Conservation (phyloP, 1,140 invertebrate species). For the Tenebrio molitor region DNA sequence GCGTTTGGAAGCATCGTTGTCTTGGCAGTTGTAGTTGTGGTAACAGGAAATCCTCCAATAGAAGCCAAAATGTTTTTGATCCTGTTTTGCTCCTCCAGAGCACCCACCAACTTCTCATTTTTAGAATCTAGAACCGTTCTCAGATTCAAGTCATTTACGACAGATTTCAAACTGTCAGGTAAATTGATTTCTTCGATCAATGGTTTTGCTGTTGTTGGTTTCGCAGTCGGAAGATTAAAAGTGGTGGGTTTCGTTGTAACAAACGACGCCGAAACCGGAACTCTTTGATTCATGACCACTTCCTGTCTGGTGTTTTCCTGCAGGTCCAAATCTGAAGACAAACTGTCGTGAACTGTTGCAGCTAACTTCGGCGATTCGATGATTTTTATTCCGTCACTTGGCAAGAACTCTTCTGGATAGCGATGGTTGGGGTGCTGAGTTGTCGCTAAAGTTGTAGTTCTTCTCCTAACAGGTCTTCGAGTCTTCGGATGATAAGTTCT, state of each 20-base stretch:
- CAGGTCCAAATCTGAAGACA: slow-evolving; percentile 7
- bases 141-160: slow-evolving; percentile 51
- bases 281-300: slow-evolving; percentile 6
- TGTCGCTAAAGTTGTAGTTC: slow-evolving; percentile 29
- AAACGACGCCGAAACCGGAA: slow-evolving; percentile 7
- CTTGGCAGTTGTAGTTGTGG: slow-evolving; percentile 50
- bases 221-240: neutral
- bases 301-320: slow-evolving; percentile 35
- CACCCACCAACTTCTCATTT: neutral
- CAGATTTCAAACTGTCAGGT: slow-evolving; percentile 56
- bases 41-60: slow-evolving; percentile 48
- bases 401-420: slow-evolving; percentile 51
- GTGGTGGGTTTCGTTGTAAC: neutral
- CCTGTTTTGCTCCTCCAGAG: slow-evolving; percentile 46
- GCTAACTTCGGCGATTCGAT: slow-evolving; percentile 45
- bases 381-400: slow-evolving; percentile 43
- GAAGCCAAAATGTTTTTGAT: slow-evolving; percentile 57
- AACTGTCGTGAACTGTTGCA: slow-evolving; percentile 13
- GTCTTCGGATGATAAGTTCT: slow-evolving; percentile 21
- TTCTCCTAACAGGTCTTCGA: slow-evolving; percentile 39
- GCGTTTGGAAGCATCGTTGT: slow-evolving; percentile 58
- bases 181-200: slow-evolving; percentile 54
- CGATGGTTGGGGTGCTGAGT: slow-evolving; percentile 57
- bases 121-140: slow-evolving; percentile 12
- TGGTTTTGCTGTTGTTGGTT: slow-evolving; percentile 43